phyloP scores from a whole-genome alignment of 2,797 vertebrate genomes.

The Setipinna tenuifilis region DNA sequence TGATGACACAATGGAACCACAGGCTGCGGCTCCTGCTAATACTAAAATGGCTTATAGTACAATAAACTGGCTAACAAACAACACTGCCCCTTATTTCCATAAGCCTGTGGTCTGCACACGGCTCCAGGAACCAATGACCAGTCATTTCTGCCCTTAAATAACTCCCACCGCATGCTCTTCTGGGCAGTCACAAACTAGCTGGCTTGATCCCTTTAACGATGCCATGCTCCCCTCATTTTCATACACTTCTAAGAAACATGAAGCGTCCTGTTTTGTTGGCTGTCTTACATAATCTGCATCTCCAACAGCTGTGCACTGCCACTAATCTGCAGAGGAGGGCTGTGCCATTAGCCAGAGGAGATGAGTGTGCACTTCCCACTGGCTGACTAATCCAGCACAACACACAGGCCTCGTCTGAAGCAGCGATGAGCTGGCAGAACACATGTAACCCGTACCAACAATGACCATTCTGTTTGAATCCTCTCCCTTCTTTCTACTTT shows the following conservation, averaged over 20 bases:
- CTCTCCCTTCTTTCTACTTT: conserved; percentile 17
- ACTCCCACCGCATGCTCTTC: conserved; percentile 1
- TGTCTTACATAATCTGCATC: conserved; percentile 41
- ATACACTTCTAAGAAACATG: conserved; percentile 24
- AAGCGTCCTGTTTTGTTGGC: conserved; percentile 33
- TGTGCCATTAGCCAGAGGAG: conserved; percentile 38
- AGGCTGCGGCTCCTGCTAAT: neutral
- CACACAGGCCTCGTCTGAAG: conserved; percentile 14
- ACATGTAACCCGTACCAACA: conserved; percentile 39
- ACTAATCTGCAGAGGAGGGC: conserved; percentile 34
- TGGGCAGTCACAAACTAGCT: neutral
- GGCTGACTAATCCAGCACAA: conserved; percentile 13
- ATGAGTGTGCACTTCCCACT: conserved; percentile 34
- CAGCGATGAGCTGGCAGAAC: neutral
- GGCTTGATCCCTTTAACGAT: neutral
- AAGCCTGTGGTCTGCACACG: neutral
- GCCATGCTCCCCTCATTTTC: neutral
- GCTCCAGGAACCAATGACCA: conserved; percentile 4
- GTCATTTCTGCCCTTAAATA: conserved; percentile 18
- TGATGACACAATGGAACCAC: neutral
- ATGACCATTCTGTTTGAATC: conserved; percentile 39
- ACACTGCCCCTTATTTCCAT: neutral
- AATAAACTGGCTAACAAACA: neutral
- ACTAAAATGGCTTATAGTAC: neutral
- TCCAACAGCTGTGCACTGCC: conserved; percentile 34